Percentiles rank a stretch among this genome's conserved stretches.
Conservation (phyloP, 2,113 vertebrate genomes). For the human (Homo sapiens) region GRCh38 chr7:39067001-39067500, state of each 20-base stretch:
- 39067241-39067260: neutral
- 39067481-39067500: slow-evolving; percentile 24
- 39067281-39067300: neutral
- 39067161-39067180: neutral
- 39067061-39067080: neutral
- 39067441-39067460: neutral
- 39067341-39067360: neutral
- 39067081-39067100: neutral
- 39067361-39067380: neutral
- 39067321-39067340: neutral
- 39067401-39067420: neutral
- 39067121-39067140: neutral
- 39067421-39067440: neutral
- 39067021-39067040: neutral
- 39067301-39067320: slow-evolving; percentile 18
- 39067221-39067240: slow-evolving; percentile 24
- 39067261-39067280: neutral
- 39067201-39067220: neutral
- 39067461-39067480: neutral
- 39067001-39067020: neutral
- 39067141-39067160: neutral
- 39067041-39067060: neutral
- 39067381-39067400: neutral
- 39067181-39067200: neutral
- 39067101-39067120: neutral